These are phyloP conservation scores for Entomobrya multifasciata DNA, from an alignment of 2,888 invertebrate species.

Conservation along the genomic window DNA sequence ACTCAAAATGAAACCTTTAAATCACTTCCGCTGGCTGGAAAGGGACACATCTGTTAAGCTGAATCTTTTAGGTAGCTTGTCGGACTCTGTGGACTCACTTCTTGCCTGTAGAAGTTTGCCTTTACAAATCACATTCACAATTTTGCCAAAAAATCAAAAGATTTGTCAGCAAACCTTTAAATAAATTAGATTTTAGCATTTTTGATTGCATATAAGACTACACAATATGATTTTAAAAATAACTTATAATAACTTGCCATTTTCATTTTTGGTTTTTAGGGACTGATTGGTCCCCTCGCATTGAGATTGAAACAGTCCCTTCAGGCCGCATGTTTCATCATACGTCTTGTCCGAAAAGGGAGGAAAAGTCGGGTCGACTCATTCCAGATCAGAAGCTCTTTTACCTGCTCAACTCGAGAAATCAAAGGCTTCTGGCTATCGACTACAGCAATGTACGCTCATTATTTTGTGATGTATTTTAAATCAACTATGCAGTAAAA, in stretches of 20 bases:
- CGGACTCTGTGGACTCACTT: conserved; percentile 25
- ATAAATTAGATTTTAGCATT: too few species aligned
- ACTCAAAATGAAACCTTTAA: conserved; percentile 25
- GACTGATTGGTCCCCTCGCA: conserved; percentile 65
- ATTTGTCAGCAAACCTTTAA: too few species aligned
- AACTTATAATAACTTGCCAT: neutral
- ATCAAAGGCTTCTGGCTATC: conserved; percentile 54
- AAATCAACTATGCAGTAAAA: neutral
- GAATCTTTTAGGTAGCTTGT: conserved; percentile 57
- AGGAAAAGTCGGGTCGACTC: conserved; percentile 56
- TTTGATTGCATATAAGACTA: too few species aligned
- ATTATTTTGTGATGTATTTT: neutral
- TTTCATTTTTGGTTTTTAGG: conserved; percentile 31
- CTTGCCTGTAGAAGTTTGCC: neutral
- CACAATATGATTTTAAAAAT: too few species aligned
- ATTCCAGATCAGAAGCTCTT: conserved; percentile 67
- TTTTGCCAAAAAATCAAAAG: too few species aligned
- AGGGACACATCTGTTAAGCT: conserved; percentile 53
- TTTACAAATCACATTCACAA: too few species aligned
- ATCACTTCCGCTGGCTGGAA: conserved; percentile 62
- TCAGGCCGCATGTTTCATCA: conserved; percentile 58
- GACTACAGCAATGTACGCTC: conserved; percentile 58
- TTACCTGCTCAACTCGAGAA: conserved; percentile 55
- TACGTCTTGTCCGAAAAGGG: conserved; percentile 33
- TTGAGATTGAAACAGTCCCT: conserved; percentile 65